These are phyloP conservation scores for Cryptus armator DNA, from an alignment of 2,888 invertebrate genomes.

Conservation along the genomic window DNA sequence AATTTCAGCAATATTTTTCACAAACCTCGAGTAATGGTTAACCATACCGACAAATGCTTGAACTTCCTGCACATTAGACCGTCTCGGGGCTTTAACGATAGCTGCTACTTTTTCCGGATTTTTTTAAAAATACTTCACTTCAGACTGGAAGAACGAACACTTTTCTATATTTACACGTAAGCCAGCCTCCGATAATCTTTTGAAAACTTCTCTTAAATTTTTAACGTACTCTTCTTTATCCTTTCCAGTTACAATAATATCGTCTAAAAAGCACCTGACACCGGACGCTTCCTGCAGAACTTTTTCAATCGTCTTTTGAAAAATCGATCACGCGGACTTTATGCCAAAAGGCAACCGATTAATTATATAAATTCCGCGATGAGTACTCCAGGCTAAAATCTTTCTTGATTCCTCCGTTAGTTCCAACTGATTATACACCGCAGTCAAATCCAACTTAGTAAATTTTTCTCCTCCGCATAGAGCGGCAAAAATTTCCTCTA, in stretches of 20 bases:
- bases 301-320: slow-evolving; percentile 78
- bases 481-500: slow-evolving; percentile 75
- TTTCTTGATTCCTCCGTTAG: slow-evolving; percentile 74
- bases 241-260: slow-evolving; percentile 76
- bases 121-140: slow-evolving; percentile 77
- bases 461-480: slow-evolving; percentile 68
- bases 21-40: slow-evolving; percentile 82
- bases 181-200: slow-evolving; percentile 69
- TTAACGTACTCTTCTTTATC: slow-evolving; percentile 70
- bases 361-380: slow-evolving; percentile 70
- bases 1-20: slow-evolving; percentile 74
- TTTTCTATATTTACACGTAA: slow-evolving; percentile 76
- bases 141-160: slow-evolving; percentile 73
- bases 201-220: slow-evolving; percentile 72
- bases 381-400: slow-evolving; percentile 77
- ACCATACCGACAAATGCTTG: slow-evolving; percentile 78
- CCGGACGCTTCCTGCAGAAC: slow-evolving; percentile 72
- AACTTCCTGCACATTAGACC: slow-evolving; percentile 71
- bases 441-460: slow-evolving; percentile 75
- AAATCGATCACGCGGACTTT: slow-evolving; percentile 81
- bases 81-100: slow-evolving; percentile 74
- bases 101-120: slow-evolving; percentile 76
- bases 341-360: slow-evolving; percentile 79
- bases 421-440: slow-evolving; percentile 80
- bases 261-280: slow-evolving; percentile 73